These are phyloP conservation scores for Etheostoma cragini DNA, from an alignment of 2,113 vertebrate genomes.

Conservation along the genomic window DNA sequence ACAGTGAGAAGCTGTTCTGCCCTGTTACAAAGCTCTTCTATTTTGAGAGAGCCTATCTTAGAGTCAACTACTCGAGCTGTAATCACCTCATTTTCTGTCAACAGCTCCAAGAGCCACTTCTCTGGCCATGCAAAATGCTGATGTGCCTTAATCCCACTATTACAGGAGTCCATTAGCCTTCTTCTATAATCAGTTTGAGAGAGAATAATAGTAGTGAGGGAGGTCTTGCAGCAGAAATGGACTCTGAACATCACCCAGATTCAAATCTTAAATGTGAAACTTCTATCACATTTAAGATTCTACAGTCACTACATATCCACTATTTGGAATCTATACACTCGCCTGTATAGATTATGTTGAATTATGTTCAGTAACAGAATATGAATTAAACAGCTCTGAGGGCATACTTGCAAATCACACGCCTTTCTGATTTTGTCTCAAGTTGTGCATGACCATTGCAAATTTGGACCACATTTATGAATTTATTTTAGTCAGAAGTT, in stretches of 20 bases:
- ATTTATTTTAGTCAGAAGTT: constrained; percentile 1
- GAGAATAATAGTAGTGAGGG: neutral
- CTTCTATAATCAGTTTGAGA: neutral
- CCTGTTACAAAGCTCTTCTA: constrained; percentile 38
- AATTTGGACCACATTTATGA: neutral
- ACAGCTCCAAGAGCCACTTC: constrained; percentile 11
- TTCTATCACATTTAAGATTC: no score
- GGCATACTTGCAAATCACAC: constrained; percentile 10
- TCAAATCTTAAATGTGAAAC: neutral
- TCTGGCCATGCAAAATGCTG: constrained; percentile 2
- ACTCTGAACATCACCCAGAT: neutral
- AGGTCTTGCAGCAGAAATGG: neutral
- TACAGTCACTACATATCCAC: neutral
- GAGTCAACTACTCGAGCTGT: neutral
- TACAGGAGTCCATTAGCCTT: constrained; percentile 3
- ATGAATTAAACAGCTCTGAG: neutral
- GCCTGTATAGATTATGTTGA: neutral
- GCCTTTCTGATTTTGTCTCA: constrained; percentile 15
- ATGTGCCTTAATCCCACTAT: constrained; percentile 2
- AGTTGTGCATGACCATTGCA: neutral
- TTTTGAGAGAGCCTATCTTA: constrained; percentile 31
- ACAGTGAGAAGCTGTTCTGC: constrained; percentile 17
- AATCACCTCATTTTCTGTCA: constrained; percentile 25
- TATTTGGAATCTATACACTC: neutral
- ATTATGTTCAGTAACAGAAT: neutral